A percentile compares a stretch with the other conserved stretches of the same genome.
phyloP scores from a whole-genome alignment of 2,888 invertebrate species.

The Theretra japonica region DNA sequence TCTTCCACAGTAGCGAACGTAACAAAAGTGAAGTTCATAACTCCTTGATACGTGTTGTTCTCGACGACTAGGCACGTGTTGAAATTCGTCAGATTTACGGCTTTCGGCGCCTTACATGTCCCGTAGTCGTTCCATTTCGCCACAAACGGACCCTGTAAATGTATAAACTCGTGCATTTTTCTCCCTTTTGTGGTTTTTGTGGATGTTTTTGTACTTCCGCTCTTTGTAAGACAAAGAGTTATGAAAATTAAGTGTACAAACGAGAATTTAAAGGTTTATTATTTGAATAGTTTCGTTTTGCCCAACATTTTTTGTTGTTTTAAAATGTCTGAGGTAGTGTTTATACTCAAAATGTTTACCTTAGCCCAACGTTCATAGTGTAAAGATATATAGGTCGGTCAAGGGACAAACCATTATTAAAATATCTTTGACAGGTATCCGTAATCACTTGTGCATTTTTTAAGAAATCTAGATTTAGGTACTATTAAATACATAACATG shows the following conservation, averaged over 20 bases:
- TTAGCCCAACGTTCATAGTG: no score
- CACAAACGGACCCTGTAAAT: slow-evolving; percentile 53
- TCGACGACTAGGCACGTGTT: slow-evolving; percentile 35
- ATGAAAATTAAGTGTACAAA: not conserved
- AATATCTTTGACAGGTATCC: no score
- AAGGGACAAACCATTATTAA: no score
- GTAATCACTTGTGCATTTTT: no score
- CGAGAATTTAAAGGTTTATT: no score
- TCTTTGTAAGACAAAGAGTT: not conserved
- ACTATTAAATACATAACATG: no score
- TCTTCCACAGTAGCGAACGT: slow-evolving; percentile 47
- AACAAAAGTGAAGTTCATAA: slow-evolving; percentile 47
- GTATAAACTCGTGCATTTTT: not conserved
- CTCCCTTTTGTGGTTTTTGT: not conserved
- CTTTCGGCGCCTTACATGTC: slow-evolving; percentile 54
- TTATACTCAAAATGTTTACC: no score
- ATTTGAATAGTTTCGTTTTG: no score
- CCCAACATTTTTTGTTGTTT: no score
- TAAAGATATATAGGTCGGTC: no score
- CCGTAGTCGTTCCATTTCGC: slow-evolving; percentile 46
- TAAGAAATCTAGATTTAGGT: no score
- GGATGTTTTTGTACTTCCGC: not conserved
- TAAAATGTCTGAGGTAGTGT: no score
- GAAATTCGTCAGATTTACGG: slow-evolving; percentile 44
- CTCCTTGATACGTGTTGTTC: slow-evolving; percentile 40